Conservation (phyloP, 2,888 invertebrate species). For the Ashinkailepas kermadecensis region DNA sequence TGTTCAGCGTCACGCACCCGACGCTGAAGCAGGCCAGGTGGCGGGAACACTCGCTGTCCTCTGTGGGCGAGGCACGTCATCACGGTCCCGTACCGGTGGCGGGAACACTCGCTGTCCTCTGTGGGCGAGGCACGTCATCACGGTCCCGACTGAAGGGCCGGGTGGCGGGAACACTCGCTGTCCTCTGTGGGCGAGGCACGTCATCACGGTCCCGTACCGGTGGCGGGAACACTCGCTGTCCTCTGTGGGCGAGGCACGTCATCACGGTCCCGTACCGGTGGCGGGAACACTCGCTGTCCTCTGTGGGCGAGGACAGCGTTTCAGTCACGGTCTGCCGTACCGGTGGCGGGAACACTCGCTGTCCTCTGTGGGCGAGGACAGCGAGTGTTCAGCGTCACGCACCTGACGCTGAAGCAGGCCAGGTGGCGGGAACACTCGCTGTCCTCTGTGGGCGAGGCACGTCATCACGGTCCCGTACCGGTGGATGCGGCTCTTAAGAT, state of each 20-base stretch:
- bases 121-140: slow-evolving; percentile 36
- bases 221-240: slow-evolving; percentile 66
- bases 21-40: slow-evolving; percentile 65
- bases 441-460: too few species aligned
- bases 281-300: too few species aligned
- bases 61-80: slow-evolving; percentile 41
- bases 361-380: slow-evolving; percentile 50
- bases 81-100: too few species aligned
- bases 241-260: slow-evolving; percentile 48
- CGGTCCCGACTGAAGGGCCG: slow-evolving; percentile 56
- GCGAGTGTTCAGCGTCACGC: too few species aligned
- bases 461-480: too few species aligned
- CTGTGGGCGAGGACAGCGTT: too few species aligned
- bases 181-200: slow-evolving; percentile 49
- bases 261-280: too few species aligned
- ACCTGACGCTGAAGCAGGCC: too few species aligned
- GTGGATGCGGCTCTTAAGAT: slow-evolving; percentile 39
- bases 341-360: slow-evolving; percentile 64
- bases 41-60: slow-evolving; percentile 65
- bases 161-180: slow-evolving; percentile 63
- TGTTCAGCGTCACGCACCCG: slow-evolving; percentile 63
- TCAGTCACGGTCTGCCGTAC: too few species aligned
- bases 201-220: slow-evolving; percentile 40
- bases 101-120: slow-evolving; percentile 69
- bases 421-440: too few species aligned